Percentiles rank a stretch among this genome's conserved stretches.
Evolutionary conservation across 2,797 vertebrate genomes (phyloP).

Genomic region (Acrocephalus scirpaceus): DNA sequence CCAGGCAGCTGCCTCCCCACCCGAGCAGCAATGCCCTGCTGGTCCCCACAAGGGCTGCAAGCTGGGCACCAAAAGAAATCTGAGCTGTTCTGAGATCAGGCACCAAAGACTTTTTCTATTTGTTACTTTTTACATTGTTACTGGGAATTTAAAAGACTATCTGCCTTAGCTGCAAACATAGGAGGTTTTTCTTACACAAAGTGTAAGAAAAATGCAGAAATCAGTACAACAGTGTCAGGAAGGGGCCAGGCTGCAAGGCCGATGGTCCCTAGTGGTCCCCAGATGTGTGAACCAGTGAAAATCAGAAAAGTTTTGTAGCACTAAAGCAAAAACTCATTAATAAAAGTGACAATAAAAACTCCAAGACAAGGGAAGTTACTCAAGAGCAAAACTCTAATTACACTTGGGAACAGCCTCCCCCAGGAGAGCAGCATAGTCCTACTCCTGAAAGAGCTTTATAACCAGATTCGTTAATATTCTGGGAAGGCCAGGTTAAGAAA

Average conservation of each 20-base stretch:
- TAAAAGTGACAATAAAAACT: neutral
- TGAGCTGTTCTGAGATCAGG: neutral
- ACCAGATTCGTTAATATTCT: neutral
- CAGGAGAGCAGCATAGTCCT: neutral
- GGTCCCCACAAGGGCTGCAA: neutral
- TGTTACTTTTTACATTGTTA: neutral
- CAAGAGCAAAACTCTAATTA: neutral
- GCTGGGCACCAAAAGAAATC: neutral
- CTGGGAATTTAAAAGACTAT: neutral
- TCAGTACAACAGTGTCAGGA: neutral
- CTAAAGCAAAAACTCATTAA: neutral
- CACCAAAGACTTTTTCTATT: neutral
- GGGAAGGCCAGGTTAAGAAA: neutral
- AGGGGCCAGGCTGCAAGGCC: neutral
- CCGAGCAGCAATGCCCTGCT: neutral
- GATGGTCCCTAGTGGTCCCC: neutral
- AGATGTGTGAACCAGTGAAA: neutral
- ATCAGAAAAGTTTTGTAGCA: neutral
- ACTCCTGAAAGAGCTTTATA: neutral
- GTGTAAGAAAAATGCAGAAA: neutral
- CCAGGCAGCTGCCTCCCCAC: neutral
- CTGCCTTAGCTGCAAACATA: neutral
- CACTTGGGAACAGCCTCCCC: neutral
- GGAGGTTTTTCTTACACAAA: neutral
- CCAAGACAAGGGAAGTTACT: neutral